phyloP scores from a whole-genome alignment of 2,797 vertebrate genomes.

The Astyanax mexicanus region DNA sequence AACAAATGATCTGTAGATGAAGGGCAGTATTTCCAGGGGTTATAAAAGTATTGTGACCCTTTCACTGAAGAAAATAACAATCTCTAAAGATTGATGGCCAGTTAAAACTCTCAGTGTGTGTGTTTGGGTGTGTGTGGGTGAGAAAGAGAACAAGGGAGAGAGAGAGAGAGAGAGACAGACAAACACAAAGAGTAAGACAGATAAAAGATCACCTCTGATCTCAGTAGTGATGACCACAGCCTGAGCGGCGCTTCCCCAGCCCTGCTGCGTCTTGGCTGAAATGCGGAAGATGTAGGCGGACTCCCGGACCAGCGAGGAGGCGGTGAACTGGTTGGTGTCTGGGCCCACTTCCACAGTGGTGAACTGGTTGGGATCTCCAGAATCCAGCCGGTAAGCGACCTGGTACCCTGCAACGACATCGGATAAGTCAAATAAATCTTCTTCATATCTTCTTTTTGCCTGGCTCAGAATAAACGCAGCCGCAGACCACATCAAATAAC shows the following conservation, averaged over 20 bases:
- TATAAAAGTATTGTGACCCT: slow-evolving; percentile 39
- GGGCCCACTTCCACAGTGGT: slow-evolving; percentile 93
- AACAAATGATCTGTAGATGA: slow-evolving; percentile 35
- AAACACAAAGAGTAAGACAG: background rate
- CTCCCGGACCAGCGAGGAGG: slow-evolving; percentile 86
- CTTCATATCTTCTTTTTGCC: background rate
- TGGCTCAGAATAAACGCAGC: slow-evolving; percentile 9
- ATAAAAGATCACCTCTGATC: slow-evolving; percentile 84
- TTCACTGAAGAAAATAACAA: slow-evolving; percentile 27
- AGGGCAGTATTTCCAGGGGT: slow-evolving; percentile 8
- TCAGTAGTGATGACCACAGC: slow-evolving; percentile 93
- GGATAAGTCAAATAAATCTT: slow-evolving; percentile 9
- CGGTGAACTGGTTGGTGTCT: slow-evolving; percentile 88
- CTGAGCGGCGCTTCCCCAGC: slow-evolving; percentile 90
- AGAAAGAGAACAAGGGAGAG: too few species aligned
- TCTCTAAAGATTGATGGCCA: slow-evolving; percentile 22
- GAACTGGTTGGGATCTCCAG: slow-evolving; percentile 88
- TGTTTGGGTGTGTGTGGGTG: too few species aligned
- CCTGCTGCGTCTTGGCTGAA: slow-evolving; percentile 89
- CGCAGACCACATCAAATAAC: slow-evolving; percentile 27
- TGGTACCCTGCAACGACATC: slow-evolving; percentile 85
- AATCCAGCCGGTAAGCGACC: slow-evolving; percentile 91
- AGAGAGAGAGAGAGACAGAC: background rate
- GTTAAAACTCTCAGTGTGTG: slow-evolving; percentile 18
- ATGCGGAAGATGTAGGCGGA: slow-evolving; percentile 89